A percentile compares a stretch with the other conserved stretches of the same genome.
phyloP scores from a whole-genome alignment of 2,113 vertebrate species.

The Aegypius monachus region DNA sequence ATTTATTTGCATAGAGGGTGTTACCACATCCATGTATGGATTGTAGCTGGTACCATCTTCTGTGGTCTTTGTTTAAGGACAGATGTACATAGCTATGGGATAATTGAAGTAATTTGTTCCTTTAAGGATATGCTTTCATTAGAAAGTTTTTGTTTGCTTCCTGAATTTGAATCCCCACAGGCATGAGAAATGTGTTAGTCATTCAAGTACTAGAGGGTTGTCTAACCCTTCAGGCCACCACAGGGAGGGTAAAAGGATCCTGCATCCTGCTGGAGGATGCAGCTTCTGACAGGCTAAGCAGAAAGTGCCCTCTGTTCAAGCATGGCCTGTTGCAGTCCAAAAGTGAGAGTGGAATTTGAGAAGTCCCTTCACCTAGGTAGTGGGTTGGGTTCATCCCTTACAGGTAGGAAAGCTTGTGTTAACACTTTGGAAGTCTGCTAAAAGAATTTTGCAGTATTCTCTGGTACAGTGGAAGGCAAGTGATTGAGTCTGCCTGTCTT shows the following conservation, averaged over 20 bases:
- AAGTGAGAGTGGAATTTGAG: neutral
- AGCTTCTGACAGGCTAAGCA: neutral
- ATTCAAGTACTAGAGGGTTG: neutral
- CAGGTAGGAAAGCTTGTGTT: neutral
- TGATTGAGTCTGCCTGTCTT: neutral
- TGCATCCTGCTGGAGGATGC: neutral
- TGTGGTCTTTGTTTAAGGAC: neutral
- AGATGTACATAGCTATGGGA: neutral
- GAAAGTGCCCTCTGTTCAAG: neutral
- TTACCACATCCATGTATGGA: neutral
- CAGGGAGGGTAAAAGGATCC: neutral
- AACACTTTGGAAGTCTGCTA: neutral
- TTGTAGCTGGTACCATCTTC: neutral
- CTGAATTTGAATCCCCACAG: neutral
- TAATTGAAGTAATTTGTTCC: neutral
- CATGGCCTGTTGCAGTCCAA: neutral
- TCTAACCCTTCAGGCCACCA: neutral
- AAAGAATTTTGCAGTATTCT: neutral
- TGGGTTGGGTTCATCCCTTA: neutral
- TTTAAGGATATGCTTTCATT: neutral
- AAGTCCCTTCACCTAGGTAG: neutral
- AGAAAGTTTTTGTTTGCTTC: neutral
- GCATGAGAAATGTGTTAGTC: neutral
- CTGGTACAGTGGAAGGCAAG: neutral
- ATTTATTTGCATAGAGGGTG: neutral